Evolutionary conservation across 2,113 vertebrate genomes (phyloP), one percentile per base, ranked within the genome.

Genomic region (Rhinolophus ferrumequinum): DNA sequence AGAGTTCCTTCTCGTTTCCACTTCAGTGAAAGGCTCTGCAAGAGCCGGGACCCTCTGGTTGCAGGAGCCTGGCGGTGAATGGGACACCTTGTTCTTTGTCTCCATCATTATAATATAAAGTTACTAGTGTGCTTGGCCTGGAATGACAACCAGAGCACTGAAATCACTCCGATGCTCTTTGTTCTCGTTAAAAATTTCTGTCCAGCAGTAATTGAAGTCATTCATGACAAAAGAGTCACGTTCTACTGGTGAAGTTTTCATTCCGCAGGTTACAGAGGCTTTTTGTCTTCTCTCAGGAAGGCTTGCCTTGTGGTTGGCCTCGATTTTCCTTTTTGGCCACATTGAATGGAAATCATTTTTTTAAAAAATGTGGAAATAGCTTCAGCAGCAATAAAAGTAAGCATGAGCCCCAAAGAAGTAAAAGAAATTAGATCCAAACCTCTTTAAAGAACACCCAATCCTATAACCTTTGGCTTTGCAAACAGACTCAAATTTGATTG

Each of bases 11-110:
- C 44, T 87, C 19, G 0, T 85, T 97, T 93, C 50, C 47, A 73
- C 92, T 90, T 88, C 16, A 85, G n/a, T 88, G 79, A 90, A 92
- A 88, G 50, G 93, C 62, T 19, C 64, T 22, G 19, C 30, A 47
- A 62, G 66, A 4, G 70, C 44, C 13, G 1, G 54, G 88, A 73
- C 77, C 91, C 77, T 88, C 62, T 54, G n/a, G 75, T 18, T 79
- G 64, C 54, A 30, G 81, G 79, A 86, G 58, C 62, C 67, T 58
- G 41, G 11, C 6, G 21, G 54, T 97, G 93, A 97, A 97, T 72
- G 83, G 86, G 85, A 97, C 92, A 94, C 18, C 64, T 97, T 95
- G 52, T 97, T 97, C 98, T 84, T 41, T 87, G 96, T 93, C 30
- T 73, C 79, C 76, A 11, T 93, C 93, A 60, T 69, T 89, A 28